Evolutionary conservation across 1,140 invertebrate genomes (phyloP), one percentile per base, ranked within the genome.

Genomic region (Drosophila fuyamai): DNA sequence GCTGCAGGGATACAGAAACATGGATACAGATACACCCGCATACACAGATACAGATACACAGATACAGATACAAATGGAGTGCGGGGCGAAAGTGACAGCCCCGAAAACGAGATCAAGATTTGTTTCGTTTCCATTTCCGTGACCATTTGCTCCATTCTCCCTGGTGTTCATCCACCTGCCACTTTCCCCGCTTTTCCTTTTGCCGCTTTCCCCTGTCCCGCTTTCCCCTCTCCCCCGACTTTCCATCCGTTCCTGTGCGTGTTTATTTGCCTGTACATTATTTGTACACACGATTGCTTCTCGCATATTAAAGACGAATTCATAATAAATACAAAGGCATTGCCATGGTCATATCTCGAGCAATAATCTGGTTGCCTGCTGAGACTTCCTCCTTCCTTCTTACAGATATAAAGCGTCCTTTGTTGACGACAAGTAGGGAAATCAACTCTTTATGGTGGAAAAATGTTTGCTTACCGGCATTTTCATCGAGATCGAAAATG

Each of bases 271-370:
- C 43, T 84, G 57, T 59, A 82, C 82, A 82, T 82, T 88, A 86
- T 88, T 88, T 88, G 82, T 83, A 86, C 81, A 83, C 83, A 86
- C 83, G 79, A 86, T 74, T 86, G 84, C 63, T 71, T 79, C 79
- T 70, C 81, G 79, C 76, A 88, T 86, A 86, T 83, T 88, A 79
- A 82, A 76, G 62, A 53, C 75, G 71, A 74, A 79, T 79, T 76
- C 68, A 74, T 74, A 74, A 55, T 74, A 74, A 74, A 72, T 55
- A 74, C 36, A 71, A 71, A 48, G 36, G 53, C 65, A 35, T 65
- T 29, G n/a, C 38, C 13, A 16, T 32, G 16, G 32, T 23, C 41
- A 55, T 70, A 71, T 71, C 67, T 40, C 10, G 1, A 27, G 41
- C 35, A 36, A 58, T 57, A 70, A 71, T 71, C 67, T 32, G 43